phyloP scores from a whole-genome alignment of 1,140 invertebrate species.

The Himalopsyche phryganea region DNA sequence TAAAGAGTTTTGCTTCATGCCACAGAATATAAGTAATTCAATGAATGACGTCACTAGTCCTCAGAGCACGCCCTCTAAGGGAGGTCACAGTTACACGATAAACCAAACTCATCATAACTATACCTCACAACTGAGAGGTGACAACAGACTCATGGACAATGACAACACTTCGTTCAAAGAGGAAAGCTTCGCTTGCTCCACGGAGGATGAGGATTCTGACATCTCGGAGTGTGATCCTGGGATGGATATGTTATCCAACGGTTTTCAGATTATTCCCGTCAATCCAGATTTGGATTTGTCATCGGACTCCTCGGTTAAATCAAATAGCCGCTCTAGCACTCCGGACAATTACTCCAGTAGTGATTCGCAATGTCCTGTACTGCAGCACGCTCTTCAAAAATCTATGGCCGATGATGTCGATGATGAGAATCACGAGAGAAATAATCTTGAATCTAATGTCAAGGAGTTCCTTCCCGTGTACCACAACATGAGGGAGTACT shows the following conservation, averaged over 20 bases:
- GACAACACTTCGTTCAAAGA: conserved; percentile 15
- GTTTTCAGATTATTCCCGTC: conserved; percentile 12
- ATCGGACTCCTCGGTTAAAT: conserved; percentile 3
- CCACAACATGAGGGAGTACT: background rate
- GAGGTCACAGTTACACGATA: background rate
- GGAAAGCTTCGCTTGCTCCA: background rate
- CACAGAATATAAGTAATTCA: background rate
- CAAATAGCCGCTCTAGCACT: conserved; percentile 8
- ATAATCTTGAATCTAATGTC: no score
- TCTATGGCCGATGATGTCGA: background rate
- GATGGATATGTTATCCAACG: background rate
- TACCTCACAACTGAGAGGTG: conserved; percentile 8
- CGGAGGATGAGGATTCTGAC: background rate
- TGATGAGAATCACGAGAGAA: no score
- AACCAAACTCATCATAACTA: background rate
- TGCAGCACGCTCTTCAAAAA: background rate
- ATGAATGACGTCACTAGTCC: background rate
- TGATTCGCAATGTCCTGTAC: conserved; percentile 2
- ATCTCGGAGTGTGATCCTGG: conserved; percentile 4
- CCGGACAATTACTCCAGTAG: conserved; percentile 8
- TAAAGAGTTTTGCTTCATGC: conserved; percentile 15
- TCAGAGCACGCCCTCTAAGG: background rate
- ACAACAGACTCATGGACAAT: conserved; percentile 30
- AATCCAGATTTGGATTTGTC: conserved; percentile 3
- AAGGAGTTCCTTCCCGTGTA: no score